Conservation (phyloP, 2,888 invertebrate genomes). For the Sepioteuthis lessoniana region DNA sequence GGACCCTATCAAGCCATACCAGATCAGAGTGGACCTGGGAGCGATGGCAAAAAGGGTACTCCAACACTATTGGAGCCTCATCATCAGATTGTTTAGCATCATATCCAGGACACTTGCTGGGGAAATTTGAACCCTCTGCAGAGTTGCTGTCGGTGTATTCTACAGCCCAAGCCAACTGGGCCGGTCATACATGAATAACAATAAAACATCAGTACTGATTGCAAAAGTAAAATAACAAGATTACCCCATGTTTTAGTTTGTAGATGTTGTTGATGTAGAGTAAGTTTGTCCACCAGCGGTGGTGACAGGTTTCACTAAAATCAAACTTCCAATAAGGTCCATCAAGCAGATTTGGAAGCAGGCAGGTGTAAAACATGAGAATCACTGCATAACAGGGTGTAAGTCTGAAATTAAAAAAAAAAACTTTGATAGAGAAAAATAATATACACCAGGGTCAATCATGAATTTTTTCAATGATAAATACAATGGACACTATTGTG, state of each 20-base stretch:
- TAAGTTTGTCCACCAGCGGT: conserved; percentile 70
- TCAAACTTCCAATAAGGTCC: conserved; percentile 71
- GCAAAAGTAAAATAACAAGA: neutral
- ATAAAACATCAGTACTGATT: neutral
- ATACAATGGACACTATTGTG: too few relatives aligned
- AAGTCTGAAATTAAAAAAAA: conserved; percentile 64
- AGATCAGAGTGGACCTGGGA: too few relatives aligned
- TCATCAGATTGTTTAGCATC: too few relatives aligned
- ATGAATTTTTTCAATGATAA: too few relatives aligned
- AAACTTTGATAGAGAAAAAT: neutral
- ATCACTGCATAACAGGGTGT: conserved; percentile 73
- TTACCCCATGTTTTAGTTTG: conserved; percentile 58
- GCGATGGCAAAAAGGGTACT: too few relatives aligned
- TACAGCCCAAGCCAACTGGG: too few relatives aligned
- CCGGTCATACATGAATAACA: neutral
- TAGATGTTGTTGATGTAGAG: conserved; percentile 71
- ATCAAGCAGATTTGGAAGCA: conserved; percentile 69
- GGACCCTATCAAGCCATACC: too few relatives aligned
- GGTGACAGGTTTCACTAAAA: conserved; percentile 64
- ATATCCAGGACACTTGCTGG: too few relatives aligned
- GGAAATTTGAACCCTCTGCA: too few relatives aligned
- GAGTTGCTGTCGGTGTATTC: too few relatives aligned
- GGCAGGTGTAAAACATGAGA: conserved; percentile 66
- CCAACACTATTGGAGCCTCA: too few relatives aligned
- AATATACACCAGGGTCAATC: neutral